Base-by-base conservation (phyloP, 2,888 invertebrate species). In the Dyspetes luteomarginatus region DNA sequence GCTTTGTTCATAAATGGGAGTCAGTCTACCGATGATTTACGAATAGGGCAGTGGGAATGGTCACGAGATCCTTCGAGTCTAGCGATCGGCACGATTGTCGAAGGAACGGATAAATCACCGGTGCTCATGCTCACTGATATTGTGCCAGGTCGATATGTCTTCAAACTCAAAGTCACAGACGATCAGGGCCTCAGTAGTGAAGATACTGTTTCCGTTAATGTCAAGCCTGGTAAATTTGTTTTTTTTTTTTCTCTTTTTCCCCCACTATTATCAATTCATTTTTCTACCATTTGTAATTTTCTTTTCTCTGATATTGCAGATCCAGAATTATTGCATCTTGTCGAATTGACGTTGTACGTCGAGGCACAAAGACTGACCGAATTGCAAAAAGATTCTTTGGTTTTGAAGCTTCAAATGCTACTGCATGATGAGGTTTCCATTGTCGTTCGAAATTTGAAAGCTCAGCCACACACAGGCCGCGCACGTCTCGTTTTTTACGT, bases 131-230 rank as follows among this genome's bases (percentile, higher is more conserved):
- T 97, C 88, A 95, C 96, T n/a, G 96, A 97, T 91, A 94, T 98
- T 69, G 96, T 97, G 60, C 95, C 96, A 2, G 98, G 98, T 0
- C 94, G 96, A 83, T 98, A 98, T 90, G 95, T 97, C 1, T 98
- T 98, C 89, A 96, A 96, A 88, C 93, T 98, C 75, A 96, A 96
- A n/a, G 98, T 98, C 0, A 96, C 94, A 48, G 98, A 98, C 91
- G 97, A 97, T 84, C 98, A 98, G 91, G 98, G 98, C 0, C 93
- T 97, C 71, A 95, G 95, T 0, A 95, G 95, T 85, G 95, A 95
- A 15, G 98, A 98, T 90, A 95, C 96, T 0, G 97, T 97, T 22
- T 96, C 96, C 71, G 94, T 98, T 86, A 94, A 96, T 86, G 96
- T 98, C 0, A 97, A 97, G 89, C 92, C 93, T 87, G 94, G 94